These are phyloP conservation scores for Spheniscus humboldti DNA, from an alignment of 2,797 vertebrate species.

Conservation along the genomic window DNA sequence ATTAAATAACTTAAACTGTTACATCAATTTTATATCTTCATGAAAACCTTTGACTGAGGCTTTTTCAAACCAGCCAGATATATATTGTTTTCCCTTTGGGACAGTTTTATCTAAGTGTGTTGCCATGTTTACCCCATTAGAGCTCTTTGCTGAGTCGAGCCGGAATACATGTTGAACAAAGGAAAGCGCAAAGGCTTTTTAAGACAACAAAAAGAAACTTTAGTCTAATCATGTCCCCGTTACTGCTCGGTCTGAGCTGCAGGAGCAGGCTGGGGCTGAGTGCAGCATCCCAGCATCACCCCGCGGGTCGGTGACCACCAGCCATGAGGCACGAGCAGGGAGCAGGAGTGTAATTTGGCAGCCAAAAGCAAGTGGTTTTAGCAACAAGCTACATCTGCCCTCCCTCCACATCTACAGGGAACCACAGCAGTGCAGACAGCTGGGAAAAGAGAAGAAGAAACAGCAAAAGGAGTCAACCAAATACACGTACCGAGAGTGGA, in stretches of 20 bases:
- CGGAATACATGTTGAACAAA: background rate
- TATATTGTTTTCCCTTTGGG: background rate
- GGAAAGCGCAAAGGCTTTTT: background rate
- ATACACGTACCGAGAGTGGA: accelerated
- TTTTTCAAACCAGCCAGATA: background rate
- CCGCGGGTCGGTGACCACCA: background rate
- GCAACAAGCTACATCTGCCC: background rate
- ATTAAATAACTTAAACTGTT: conserved; percentile 24
- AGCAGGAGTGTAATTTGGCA: background rate
- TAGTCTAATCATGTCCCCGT: background rate
- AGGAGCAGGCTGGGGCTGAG: background rate
- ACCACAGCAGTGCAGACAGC: background rate
- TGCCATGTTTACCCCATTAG: background rate
- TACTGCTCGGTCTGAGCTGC: background rate
- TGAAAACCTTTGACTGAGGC: conserved; percentile 5
- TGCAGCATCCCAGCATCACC: background rate
- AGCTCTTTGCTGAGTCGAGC: background rate
- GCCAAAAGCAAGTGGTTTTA: background rate
- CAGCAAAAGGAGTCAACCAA: background rate
- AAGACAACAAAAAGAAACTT: background rate
- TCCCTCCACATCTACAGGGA: background rate
- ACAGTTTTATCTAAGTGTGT: background rate
- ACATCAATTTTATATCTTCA: background rate
- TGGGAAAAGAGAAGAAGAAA: background rate
- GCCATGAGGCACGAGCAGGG: accelerated